phyloP scores from a whole-genome alignment of 2,113 vertebrate genomes.

The Brachyhypopomus gauderio region DNA sequence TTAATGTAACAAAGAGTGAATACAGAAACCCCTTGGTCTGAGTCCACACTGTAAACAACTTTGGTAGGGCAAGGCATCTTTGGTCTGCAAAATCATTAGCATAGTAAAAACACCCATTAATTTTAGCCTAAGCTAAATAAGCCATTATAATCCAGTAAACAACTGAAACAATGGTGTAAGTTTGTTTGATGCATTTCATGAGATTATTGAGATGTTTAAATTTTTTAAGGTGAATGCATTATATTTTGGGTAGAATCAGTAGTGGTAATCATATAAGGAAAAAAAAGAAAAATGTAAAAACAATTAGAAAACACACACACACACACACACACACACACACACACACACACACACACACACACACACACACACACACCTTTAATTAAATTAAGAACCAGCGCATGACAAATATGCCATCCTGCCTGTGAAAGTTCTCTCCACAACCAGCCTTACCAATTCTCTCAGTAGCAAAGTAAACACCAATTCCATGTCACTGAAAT shows the following conservation, averaged over 20 bases:
- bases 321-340: too few relatives aligned
- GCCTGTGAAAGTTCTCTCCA: neutral
- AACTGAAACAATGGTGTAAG: neutral
- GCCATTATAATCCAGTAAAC: neutral
- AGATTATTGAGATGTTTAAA: neutral
- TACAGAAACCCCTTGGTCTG: neutral
- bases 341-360: constrained; percentile 4
- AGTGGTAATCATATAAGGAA: neutral
- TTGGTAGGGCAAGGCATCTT: neutral
- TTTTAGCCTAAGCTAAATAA: neutral
- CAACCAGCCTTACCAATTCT: neutral
- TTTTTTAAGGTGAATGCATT: neutral
- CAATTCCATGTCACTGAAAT: neutral
- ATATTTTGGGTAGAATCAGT: neutral
- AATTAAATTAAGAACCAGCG: constrained; percentile 33
- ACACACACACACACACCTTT: constrained; percentile 15
- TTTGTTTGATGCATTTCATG: neutral
- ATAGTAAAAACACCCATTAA: neutral
- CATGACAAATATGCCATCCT: neutral
- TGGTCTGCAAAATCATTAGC: constrained; percentile 11
- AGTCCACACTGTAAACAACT: neutral
- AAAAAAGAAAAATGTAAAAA: neutral
- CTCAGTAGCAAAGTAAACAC: neutral
- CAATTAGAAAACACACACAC: constrained; percentile 8
- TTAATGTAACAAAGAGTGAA: constrained; percentile 26